Base-by-base conservation (phyloP, 1,140 invertebrate genomes). In the Euwallacea similis region DNA sequence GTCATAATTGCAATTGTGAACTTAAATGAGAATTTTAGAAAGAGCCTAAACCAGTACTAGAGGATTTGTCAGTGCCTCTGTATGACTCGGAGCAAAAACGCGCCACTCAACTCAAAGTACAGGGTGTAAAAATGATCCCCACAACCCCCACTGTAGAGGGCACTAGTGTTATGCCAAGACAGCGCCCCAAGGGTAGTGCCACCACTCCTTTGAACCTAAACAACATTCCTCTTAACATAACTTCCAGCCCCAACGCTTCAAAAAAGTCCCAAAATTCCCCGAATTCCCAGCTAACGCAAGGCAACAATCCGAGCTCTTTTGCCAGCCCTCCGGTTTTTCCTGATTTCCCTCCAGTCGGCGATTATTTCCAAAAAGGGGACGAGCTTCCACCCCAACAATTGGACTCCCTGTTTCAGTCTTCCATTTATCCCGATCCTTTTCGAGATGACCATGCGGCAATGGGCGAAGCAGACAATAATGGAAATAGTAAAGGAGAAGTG, bases 111-210 rank as follows among this genome's bases (percentile, higher is more conserved):
- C 76, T 86, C 6, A 87, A 86, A 80, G 76, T 81, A 11, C 59
- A 78, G 7, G 75, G 61, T 69, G 78, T 75, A 13, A 81, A 68
- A 54, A 81, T 82, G 56, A 79, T 84, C 0, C 79, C 84, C 44
- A 80, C 84, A 55, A 80, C 85, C 8, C 81, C 86, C 13, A 71
- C 86, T 16, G 83, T 88, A n/a, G 86, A 90, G 77, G 63, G 76
- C 59, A 96, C 94, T 6, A 93, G 91, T 60, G 93, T 96, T 6
- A 91, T 91, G 11, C 94, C 94, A 6, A 83, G 93, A 55, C 93
- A 95, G 78, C 84, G 94, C 72, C 94, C 93, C 9, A 95, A 95
- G 78, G 89, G 87, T 67, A 83, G 78, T 54, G 73, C 83, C 6
- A 80, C 80, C 46, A 81, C 82, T 50, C 82, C 82, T 2, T 77